Evolutionary conservation across 2,888 invertebrate genomes (phyloP).

Genomic region (Zaprionus obscuricornis): DNA sequence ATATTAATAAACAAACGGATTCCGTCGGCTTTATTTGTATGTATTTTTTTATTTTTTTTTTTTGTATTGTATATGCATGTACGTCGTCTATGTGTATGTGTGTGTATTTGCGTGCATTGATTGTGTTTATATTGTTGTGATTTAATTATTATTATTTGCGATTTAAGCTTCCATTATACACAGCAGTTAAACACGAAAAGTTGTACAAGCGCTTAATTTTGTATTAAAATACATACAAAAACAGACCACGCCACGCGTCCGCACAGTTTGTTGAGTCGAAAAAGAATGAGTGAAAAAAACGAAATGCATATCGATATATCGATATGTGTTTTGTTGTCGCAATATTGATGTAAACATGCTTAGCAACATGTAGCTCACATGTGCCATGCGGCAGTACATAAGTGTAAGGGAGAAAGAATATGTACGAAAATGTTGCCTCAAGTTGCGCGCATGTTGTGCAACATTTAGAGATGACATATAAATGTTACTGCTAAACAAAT

Average conservation of each 20-base stretch:
- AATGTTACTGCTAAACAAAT: no score
- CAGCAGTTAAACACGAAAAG: conserved; percentile 24
- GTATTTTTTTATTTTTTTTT: conserved; percentile 8
- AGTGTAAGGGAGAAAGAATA: background rate
- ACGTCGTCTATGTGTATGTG: conserved; percentile 15
- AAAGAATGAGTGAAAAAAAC: conserved; percentile 48
- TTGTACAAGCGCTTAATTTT: conserved; percentile 34
- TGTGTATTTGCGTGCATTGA: background rate
- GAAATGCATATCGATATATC: conserved; percentile 30
- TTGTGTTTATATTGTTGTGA: background rate
- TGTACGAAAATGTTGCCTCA: conserved; percentile 14
- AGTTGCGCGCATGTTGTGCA: background rate
- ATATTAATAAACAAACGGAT: conserved; percentile 37
- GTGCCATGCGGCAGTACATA: conserved; percentile 8
- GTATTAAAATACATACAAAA: conserved; percentile 52
- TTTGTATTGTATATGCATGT: no score
- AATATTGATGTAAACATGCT: conserved; percentile 14
- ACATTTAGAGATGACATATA: conserved; percentile 28
- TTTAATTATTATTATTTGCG: conserved; percentile 2
- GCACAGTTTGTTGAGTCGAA: conserved; percentile 51
- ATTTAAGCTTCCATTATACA: no score
- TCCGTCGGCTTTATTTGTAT: conserved; percentile 20
- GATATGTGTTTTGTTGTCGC: conserved; percentile 31
- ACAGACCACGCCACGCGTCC: conserved; percentile 59
- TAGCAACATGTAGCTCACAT: conserved; percentile 22